Evolutionary conservation across 2,888 invertebrate species (phyloP), one percentile per base, ranked within the genome.

Genomic region (Timema podura): DNA sequence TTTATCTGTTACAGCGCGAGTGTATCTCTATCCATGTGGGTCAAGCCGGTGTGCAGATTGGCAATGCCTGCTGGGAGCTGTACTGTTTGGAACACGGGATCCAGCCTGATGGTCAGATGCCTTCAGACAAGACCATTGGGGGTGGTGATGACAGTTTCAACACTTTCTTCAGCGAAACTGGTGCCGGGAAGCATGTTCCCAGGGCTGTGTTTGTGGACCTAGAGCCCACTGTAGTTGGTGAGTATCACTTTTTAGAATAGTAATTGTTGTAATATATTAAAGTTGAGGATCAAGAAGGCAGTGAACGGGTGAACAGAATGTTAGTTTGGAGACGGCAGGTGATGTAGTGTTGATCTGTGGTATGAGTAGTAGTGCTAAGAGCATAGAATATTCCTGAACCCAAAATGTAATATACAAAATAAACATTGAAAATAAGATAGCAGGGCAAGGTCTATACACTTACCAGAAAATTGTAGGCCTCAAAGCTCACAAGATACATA

Each of bases 91-190:
- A 93, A 83, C 93, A 93, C 83, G 93, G 93, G 77, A 95, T 95
- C 85, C 93, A 94, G 85, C 94, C 94, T 76, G 93, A 95, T 82
- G 95, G 95, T 77, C 91, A 93, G 84, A 95, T 95, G 94, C 96
- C 96, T 77, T 91, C 92, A 70, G 95, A 95, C 84, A 95, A 94
- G 84, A 92, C 92, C 79, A 88, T 93, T 75, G 95, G 94, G 67
- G 92, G 92, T 75, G 92, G 93, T 71, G 96, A 96, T 79, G 95
- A 96, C 83, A 94, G 93, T 72, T 97, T 95, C 87, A 96, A 95
- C 85, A 96, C 93, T 71, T 93, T 93, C 87, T 93, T 93, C 87
- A 91, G 91, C 77, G 96, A 97, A 83, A 97, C 96, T 71, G 95
- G 95, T 70, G 92, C 95, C 61, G 97, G 97, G 78, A 97, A 97